Percentiles rank a stretch among this genome's conserved stretches.
Evolutionary conservation across 2,113 vertebrate species (phyloP).

Genomic region (Trichomycterus rosablanca): DNA sequence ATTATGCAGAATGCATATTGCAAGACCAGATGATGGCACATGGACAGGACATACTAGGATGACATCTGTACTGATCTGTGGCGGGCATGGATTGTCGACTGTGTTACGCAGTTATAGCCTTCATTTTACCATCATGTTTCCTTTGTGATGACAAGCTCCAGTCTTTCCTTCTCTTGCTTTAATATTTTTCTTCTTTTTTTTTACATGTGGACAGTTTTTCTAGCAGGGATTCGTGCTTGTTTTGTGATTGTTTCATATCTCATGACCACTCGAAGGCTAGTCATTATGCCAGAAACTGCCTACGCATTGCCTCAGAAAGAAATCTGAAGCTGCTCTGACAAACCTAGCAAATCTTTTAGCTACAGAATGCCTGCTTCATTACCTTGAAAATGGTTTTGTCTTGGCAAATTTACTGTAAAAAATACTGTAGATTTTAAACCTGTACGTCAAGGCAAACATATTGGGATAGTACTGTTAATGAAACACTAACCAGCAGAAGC

Average conservation of each 20-base stretch:
- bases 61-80: slow-evolving; percentile 46
- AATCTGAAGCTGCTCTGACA: slow-evolving; percentile 28
- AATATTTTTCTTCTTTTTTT: no score
- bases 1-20: slow-evolving; percentile 36
- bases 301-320: slow-evolving; percentile 16
- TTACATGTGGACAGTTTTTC: no score
- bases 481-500: no score
- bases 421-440: no score
- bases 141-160: neutral
- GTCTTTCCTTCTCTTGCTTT: neutral
- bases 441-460: no score
- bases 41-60: slow-evolving; percentile 31
- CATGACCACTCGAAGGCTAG: slow-evolving; percentile 5
- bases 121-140: slow-evolving; percentile 1
- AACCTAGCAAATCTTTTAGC: slow-evolving; percentile 17
- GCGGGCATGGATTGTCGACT: slow-evolving; percentile 27
- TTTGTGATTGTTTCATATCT: slow-evolving; percentile 34
- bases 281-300: slow-evolving; percentile 18
- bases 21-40: slow-evolving; percentile 41
- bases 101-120: slow-evolving; percentile 11
- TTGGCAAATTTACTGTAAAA: slow-evolving; percentile 19
- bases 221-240: no score
- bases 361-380: slow-evolving; percentile 42
- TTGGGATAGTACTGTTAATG: no score
- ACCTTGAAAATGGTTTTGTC: slow-evolving; percentile 30